Conservation (phyloP, 2,888 invertebrate genomes). For the Orthosia incerta region DNA sequence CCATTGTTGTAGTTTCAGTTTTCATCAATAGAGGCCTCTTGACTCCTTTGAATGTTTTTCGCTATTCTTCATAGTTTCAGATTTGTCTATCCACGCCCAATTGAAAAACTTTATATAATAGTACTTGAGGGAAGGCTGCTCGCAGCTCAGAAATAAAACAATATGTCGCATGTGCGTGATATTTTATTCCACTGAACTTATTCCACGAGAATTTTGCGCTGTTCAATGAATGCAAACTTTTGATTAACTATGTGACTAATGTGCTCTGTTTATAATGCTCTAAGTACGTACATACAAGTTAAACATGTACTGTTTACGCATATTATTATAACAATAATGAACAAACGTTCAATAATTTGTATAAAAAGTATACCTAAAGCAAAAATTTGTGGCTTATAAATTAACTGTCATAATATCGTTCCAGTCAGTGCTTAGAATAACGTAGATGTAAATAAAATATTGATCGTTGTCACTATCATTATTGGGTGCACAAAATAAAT, state of each 20-base stretch:
- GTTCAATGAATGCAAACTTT: slow-evolving; percentile 85
- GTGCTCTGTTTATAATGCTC: slow-evolving; percentile 85
- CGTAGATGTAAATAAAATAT: slow-evolving; percentile 64
- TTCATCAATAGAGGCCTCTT: no score
- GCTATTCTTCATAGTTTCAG: no score
- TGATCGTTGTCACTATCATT: slow-evolving; percentile 61
- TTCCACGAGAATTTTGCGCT: slow-evolving; percentile 85
- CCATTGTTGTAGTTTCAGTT: no score
- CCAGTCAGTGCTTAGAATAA: slow-evolving; percentile 75
- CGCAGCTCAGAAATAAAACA: slow-evolving; percentile 77
- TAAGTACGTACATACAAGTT: slow-evolving; percentile 73
- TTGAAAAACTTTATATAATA: no score
- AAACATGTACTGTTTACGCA: slow-evolving; percentile 77
- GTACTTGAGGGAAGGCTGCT: not conserved
- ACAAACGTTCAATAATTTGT: slow-evolving; percentile 82
- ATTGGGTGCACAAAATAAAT: slow-evolving; percentile 52
- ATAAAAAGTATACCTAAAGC: slow-evolving; percentile 84
- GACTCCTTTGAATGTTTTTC: no score
- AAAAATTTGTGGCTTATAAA: slow-evolving; percentile 74
- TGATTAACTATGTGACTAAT: slow-evolving; percentile 86
- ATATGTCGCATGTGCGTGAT: slow-evolving; percentile 89
- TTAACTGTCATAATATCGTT: slow-evolving; percentile 70
- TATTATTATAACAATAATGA: slow-evolving; percentile 79
- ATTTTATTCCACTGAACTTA: slow-evolving; percentile 89
- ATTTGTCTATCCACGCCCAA: no score